Base-by-base conservation (phyloP, 2,888 invertebrate species). In the Atherix ibis region DNA sequence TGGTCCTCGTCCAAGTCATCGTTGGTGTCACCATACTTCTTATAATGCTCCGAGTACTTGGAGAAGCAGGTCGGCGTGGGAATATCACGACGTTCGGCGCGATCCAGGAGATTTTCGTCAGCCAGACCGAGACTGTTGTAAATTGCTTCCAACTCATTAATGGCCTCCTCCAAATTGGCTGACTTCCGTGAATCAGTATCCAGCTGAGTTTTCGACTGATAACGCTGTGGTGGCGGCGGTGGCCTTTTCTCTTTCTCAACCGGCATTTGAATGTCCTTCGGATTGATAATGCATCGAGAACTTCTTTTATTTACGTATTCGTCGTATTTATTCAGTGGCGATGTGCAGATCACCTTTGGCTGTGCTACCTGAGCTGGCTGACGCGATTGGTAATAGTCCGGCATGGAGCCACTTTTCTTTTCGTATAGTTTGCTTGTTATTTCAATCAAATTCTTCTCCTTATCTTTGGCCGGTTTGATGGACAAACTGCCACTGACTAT, bases 71-170 rank as follows among this genome's bases (percentile, higher is more conserved):
- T 66, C 45, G 52, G 50, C 3, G 54, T 53, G 27, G 63, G 63
- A 28, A 62, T 53, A 48, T 74, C 82, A 38, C 82, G 65, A 38
- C 76, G 68, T 56, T 83, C 82, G 9, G 83, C 83, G 49, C 82
- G 67, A 50, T 83, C 83, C 33, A 84, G 56, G 37, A 84, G 65
- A 59, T 83, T 80, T 54, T 83, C 82, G 50, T 87, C 87, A 1
- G 78, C 80, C 32, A 88, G 64, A n/a, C 78, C 76, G 36, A 91
- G 66, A 47, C 84, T 87, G 47, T 85, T 82, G 52, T 85, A 84
- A 51, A 91, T 88, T n/a, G 81, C 80, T 64, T 91, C 89, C 35
- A 91, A 58, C 58, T 91, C 91, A 48, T 78, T 78, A 16, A 91
- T 67, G 34, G 89, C 89, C 51, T 89, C 87, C 52, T 87, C 87